Evolutionary conservation across 2,888 invertebrate genomes (phyloP).

Genomic region (Gortyna flavago): DNA sequence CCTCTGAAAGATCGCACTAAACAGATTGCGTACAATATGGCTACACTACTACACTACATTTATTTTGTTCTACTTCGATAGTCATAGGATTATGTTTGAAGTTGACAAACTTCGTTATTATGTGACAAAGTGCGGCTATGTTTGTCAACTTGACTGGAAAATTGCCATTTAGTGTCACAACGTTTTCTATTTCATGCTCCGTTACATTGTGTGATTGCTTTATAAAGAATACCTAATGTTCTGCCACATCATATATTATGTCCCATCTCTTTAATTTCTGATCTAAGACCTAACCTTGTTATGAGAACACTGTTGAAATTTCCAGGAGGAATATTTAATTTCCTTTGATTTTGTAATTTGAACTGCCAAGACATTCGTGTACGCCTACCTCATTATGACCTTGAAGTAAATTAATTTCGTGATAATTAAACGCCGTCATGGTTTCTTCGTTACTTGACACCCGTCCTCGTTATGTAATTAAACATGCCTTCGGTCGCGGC

Average conservation of each 20-base stretch:
- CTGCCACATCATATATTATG: slow-evolving; percentile 9
- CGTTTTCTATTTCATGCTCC: slow-evolving; percentile 71
- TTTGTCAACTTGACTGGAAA: slow-evolving; percentile 74
- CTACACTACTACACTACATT: slow-evolving; percentile 49
- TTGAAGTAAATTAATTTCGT: slow-evolving; percentile 55
- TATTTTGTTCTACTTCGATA: slow-evolving; percentile 40
- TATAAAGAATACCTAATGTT: slow-evolving; percentile 47
- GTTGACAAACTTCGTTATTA: slow-evolving; percentile 51
- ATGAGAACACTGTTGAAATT: slow-evolving; percentile 2
- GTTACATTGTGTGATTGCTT: slow-evolving; percentile 68
- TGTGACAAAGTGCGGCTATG: slow-evolving; percentile 60
- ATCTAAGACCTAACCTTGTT: background rate
- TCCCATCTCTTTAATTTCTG: slow-evolving; percentile 4
- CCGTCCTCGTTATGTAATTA: slow-evolving; percentile 50
- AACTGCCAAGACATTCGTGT: slow-evolving; percentile 14
- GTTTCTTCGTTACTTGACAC: slow-evolving; percentile 58
- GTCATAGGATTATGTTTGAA: slow-evolving; percentile 34
- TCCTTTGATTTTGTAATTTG: slow-evolving; percentile 28
- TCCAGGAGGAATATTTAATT: slow-evolving; percentile 9
- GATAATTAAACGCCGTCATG: slow-evolving; percentile 53
- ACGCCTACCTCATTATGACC: slow-evolving; percentile 29
- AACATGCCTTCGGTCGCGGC: slow-evolving; percentile 32
- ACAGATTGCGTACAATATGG: slow-evolving; percentile 66
- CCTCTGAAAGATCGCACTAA: slow-evolving; percentile 72
- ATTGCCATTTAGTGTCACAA: slow-evolving; percentile 73